phyloP scores from a whole-genome alignment of 30 jellyfish, hydroid and myxozoan genomes.

The Morbakka virulenta region DNA sequence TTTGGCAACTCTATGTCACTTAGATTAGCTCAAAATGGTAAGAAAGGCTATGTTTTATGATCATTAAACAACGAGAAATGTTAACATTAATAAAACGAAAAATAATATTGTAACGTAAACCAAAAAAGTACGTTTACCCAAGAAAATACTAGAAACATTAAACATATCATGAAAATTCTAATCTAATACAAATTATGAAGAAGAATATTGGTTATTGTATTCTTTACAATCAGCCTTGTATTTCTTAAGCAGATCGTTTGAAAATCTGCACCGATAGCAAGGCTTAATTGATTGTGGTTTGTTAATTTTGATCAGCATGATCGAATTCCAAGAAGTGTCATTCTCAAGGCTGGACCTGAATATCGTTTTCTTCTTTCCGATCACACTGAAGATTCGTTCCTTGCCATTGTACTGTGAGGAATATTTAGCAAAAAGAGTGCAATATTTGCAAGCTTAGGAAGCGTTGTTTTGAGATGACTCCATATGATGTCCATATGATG shows the following conservation, averaged over 20 bases:
- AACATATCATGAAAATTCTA: slow-evolving; percentile 9
- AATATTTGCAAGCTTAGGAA: too few relatives aligned
- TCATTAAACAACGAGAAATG: background rate
- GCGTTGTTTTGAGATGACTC: too few relatives aligned
- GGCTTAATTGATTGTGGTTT: slow-evolving; percentile 22
- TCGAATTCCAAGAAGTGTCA: slow-evolving; percentile 7
- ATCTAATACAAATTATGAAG: too few relatives aligned
- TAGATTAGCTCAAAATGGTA: background rate
- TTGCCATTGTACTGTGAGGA: slow-evolving; percentile 37
- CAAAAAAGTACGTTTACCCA: too few relatives aligned
- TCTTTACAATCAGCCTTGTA: slow-evolving; percentile 19
- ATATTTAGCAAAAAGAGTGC: too few relatives aligned
- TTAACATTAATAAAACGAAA: background rate
- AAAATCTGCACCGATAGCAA: too few relatives aligned
- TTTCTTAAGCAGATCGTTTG: slow-evolving; percentile 7
- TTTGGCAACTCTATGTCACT: too few relatives aligned
- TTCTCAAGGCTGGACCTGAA: slow-evolving; percentile 26
- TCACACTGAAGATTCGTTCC: too few relatives aligned
- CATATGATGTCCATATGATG: too few relatives aligned
- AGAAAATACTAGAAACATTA: background rate
- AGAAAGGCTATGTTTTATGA: background rate
- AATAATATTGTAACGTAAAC: too few relatives aligned
- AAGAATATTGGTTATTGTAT: too few relatives aligned
- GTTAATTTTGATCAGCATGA: slow-evolving; percentile 27
- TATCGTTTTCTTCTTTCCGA: slow-evolving; percentile 12